Evolutionary conservation across 2,888 invertebrate genomes (phyloP).

Genomic region (Sesia apiformis): DNA sequence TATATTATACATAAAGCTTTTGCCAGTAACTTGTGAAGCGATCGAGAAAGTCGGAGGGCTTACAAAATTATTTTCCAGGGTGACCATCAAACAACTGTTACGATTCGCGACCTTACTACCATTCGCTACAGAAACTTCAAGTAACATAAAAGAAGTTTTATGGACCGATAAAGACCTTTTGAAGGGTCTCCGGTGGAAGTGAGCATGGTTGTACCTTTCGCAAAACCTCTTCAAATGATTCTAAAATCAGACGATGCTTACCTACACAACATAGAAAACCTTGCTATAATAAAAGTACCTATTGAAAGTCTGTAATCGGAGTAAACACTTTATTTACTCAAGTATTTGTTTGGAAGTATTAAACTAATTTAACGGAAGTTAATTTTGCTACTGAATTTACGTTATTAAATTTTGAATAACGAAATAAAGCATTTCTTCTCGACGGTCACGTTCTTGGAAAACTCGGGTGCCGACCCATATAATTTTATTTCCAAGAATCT

Average conservation of each 20-base stretch:
- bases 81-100: conserved; percentile 58
- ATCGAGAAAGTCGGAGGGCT: conserved; percentile 47
- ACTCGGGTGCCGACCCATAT: too few relatives aligned
- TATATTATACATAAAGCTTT: conserved; percentile 61
- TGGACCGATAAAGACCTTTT: conserved; percentile 65
- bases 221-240: background rate
- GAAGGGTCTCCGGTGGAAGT: conserved; percentile 46
- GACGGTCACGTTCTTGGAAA: too few relatives aligned
- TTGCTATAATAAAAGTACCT: too few relatives aligned
- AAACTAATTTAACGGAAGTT: too few relatives aligned
- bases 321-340: too few relatives aligned
- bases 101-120: conserved; percentile 20
- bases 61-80: conserved; percentile 62
- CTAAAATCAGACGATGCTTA: background rate
- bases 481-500: too few relatives aligned
- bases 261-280: too few relatives aligned
- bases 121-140: conserved; percentile 55
- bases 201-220: conserved; percentile 4
- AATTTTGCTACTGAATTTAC: too few relatives aligned
- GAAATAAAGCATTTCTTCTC: too few relatives aligned
- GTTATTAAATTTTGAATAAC: too few relatives aligned
- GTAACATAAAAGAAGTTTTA: conserved; percentile 66
- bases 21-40: conserved; percentile 47
- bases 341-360: too few relatives aligned
- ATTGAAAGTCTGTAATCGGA: too few relatives aligned